Conservation (phyloP, 37 sponge, comb jelly and placozoan species). For the Hormiphora californensis region DNA sequence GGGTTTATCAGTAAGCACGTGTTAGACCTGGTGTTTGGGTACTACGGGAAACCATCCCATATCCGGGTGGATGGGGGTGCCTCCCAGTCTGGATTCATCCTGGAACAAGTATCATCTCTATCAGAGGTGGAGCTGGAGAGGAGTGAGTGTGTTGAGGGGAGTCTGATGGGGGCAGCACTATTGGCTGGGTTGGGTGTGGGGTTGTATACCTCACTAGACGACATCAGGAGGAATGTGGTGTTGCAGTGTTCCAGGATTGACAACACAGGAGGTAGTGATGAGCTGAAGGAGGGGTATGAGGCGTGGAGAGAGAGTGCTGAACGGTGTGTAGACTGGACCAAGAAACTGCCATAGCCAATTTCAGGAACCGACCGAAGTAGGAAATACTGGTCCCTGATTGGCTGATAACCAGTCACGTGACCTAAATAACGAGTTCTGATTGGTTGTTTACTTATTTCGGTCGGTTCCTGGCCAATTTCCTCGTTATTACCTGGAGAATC, state of each 20-base stretch:
- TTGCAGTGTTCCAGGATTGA: no score
- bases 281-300: background rate
- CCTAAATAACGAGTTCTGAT: no score
- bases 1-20: background rate
- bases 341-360: background rate
- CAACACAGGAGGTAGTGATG: no score
- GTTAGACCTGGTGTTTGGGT: background rate
- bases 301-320: background rate
- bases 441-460: no score
- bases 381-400: no score
- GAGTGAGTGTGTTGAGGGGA: constrained; percentile 21
- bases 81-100: background rate
- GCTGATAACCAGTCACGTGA: no score
- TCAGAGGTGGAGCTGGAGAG: background rate
- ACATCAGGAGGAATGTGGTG: no score
- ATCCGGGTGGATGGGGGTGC: constrained; percentile 40
- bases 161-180: constrained; percentile 17
- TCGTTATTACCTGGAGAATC: no score
- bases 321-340: constrained; percentile 24
- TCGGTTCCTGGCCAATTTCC: no score
- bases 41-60: background rate
- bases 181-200: constrained; percentile 18
- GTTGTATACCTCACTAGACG: background rate
- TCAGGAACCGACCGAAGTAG: no score
- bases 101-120: background rate